Evolutionary conservation across 53 echinoderm and acorn worm species (phyloP), one percentile per base, ranked within the genome.

Genomic region (Mesocentrotus franciscanus): DNA sequence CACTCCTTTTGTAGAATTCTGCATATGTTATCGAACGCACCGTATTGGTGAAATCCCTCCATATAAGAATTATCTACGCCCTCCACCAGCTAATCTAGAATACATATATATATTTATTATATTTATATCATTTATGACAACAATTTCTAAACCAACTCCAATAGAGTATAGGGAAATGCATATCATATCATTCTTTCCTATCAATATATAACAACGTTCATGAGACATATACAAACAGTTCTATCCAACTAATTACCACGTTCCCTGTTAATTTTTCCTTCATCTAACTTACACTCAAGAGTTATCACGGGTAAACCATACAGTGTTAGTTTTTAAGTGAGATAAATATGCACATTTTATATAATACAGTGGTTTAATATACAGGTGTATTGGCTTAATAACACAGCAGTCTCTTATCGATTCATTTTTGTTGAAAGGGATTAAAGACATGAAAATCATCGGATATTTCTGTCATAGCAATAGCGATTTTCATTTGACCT

Each of bases 91-190:
- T 87, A 57, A 87, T 58, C 87, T 85, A 85, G 10, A 58, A 87
- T 87, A 24, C 29, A 58, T 14, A 87, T 84, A 84, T 84, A 84
- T 87, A 10, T 58, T 27, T 58, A 27, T 17, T 9, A 42, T 64
- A 27, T 87, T 27, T 58, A 87, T 10, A 57, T 87, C 87, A 87
- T 58, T 14, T n/a, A 87, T 58, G 58, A n/a, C n/a, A 87, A 87
- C 29, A 56, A 78, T 30, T 78, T 87, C 58, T 9, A 27, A 87
- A 87, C 58, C 56, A 85, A 85, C 56, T n/a, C 9, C 57, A 26
- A 57, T 57, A 3, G 87, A 58, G 8, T n/a, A 9, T 22, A 18
- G 59, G 87, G 56, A 87, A 87, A 87, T 57, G 15, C 29, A 81
- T 81, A n/a, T n/a, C n/a, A n/a, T 20, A 42, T 58, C 87, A 57